Evolutionary conservation across 2,888 invertebrate species (phyloP).

Genomic region (Augochlorella aurata): DNA sequence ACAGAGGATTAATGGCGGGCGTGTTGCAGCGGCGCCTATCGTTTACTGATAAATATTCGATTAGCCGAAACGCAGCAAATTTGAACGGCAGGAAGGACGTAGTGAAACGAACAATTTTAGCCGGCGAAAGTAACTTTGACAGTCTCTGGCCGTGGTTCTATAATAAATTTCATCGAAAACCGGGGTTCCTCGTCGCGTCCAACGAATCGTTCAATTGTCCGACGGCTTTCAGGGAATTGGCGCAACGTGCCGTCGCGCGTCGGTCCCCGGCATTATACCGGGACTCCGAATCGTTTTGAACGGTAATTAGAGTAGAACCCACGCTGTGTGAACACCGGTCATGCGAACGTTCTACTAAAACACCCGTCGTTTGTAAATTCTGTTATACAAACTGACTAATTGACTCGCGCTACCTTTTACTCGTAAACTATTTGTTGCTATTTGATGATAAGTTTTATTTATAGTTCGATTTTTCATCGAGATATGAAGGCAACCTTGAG

Average conservation of each 20-base stretch:
- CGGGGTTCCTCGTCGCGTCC: constrained; percentile 17
- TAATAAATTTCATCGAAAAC: constrained; percentile 27
- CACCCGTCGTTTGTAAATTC: not conserved
- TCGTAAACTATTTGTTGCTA: no score
- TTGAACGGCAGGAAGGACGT: not conserved
- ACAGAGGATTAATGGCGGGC: constrained; percentile 6
- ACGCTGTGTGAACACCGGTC: not conserved
- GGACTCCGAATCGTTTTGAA: constrained; percentile 18
- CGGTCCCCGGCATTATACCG: constrained; percentile 8
- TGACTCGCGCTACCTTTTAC: no score
- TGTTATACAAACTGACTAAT: no score
- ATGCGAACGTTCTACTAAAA: not conserved
- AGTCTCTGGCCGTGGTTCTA: constrained; percentile 6
- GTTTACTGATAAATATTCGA: constrained; percentile 33
- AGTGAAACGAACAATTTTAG: constrained; percentile 21
- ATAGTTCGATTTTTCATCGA: no score
- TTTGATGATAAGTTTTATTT: no score
- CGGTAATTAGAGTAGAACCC: constrained; percentile 12
- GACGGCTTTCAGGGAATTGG: constrained; percentile 32
- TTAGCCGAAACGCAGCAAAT: constrained; percentile 21
- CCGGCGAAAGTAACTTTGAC: constrained; percentile 28
- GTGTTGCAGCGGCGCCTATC: not conserved
- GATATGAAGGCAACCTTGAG: no score
- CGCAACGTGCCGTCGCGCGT: not conserved
- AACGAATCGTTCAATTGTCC: constrained; percentile 29